Evolutionary conservation across 2,113 vertebrate species (phyloP), one percentile per base, ranked within the genome.

Genomic region (Atractosteus spatula): DNA sequence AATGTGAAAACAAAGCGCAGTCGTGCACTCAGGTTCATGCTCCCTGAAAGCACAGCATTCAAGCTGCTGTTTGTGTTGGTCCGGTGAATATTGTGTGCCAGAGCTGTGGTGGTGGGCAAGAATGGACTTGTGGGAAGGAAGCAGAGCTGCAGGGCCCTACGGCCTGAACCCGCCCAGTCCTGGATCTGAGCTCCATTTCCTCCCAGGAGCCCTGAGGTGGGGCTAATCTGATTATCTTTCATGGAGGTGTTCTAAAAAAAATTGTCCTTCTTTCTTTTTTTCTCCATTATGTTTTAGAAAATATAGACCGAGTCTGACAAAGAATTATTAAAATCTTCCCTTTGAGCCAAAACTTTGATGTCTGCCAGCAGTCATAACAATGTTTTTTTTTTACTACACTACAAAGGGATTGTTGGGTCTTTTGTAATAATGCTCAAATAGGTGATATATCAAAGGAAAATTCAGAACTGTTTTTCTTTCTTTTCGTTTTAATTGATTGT

Each of bases 301-400:
- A 14, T 3, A 16, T 16, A 66, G 29, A 57, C 57, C 51, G 54
- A 56, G n/a, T 10, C 51, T 66, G 42, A 72, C 51, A 72, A 59
- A 51, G 62, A 55, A 66, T 51, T 67, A 73, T 59, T 55, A 41
- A n/a, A 67, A 14, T 55, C 11, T 16, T 11, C 57, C 56, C 69
- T 17, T 14, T 13, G 45, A n/a, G 42, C 16, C 43, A 8, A 8
- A n/a, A 10, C 68, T 69, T 69, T 55, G 44, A 63, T 65, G 45
- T 66, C 41, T 72, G 47, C 44, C 51, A 41, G 16, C 42, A 66
- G 17, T 66, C 64, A 67, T 51, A 54, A 61, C 66, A 73, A 55
- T 16, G 57, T 13, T 55, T 68, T 73, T 44, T 29, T 41, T 59
- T 11, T 61, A 56, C 16, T 41, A 47, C 47, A 67, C 61, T 42